phyloP scores from a whole-genome alignment of 2,113 vertebrate species.

The Trogon melanurus region DNA sequence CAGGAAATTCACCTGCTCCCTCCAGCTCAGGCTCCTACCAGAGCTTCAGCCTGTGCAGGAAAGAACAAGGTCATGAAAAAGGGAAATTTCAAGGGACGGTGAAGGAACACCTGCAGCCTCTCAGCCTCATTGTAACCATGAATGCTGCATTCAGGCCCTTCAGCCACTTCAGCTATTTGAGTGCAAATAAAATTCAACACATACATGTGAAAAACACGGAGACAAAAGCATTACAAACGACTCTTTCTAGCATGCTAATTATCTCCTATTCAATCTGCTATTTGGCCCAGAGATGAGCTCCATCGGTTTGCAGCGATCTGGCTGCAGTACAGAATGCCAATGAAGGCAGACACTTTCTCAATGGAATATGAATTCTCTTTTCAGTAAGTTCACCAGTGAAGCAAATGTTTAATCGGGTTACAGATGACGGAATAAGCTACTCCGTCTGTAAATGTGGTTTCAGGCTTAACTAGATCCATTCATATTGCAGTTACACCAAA shows the following conservation, averaged over 20 bases:
- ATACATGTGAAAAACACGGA: constrained; percentile 54
- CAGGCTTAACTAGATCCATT: background rate
- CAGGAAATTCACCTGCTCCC: background rate
- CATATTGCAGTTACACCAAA: background rate
- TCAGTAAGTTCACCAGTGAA: constrained; percentile 44
- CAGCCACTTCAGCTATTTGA: constrained; percentile 35
- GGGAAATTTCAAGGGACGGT: background rate
- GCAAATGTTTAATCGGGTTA: constrained; percentile 18
- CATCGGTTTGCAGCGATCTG: constrained; percentile 37
- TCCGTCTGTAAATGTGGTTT: constrained; percentile 12
- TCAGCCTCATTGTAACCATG: background rate
- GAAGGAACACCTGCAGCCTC: constrained; percentile 38
- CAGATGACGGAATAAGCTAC: constrained; percentile 1
- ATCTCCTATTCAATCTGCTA: constrained; percentile 49
- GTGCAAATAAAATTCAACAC: constrained; percentile 47
- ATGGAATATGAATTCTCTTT: constrained; percentile 58
- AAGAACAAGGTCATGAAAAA: background rate
- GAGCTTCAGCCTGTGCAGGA: background rate
- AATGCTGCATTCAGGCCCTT: constrained; percentile 30
- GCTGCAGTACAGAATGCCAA: constrained; percentile 55
- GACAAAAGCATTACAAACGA: constrained; percentile 55
- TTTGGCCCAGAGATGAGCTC: constrained; percentile 52
- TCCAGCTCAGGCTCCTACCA: background rate
- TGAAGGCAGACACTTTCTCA: constrained; percentile 55
- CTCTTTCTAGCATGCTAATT: constrained; percentile 68